Evolutionary conservation across 2,797 vertebrate genomes (phyloP).

Genomic region (Psittacula derbiana): DNA sequence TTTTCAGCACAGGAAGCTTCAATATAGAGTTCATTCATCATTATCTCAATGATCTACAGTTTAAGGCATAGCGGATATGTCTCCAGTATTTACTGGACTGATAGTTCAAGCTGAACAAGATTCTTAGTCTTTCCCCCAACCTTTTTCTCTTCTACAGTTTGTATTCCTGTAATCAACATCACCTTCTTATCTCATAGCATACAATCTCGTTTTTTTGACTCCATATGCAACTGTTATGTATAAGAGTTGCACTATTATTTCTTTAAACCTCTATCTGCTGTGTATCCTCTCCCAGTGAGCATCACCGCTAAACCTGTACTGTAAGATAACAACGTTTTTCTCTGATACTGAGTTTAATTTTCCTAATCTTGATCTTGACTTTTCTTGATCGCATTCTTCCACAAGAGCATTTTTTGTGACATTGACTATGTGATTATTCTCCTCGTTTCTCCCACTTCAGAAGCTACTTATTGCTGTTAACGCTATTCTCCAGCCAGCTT

Average conservation of each 20-base stretch:
- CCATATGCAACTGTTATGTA: not conserved
- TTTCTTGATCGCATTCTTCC: not conserved
- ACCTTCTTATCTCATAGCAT: not conserved
- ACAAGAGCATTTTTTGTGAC: not conserved
- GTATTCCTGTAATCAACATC: not conserved
- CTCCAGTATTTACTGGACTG: not conserved
- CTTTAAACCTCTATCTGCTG: not conserved
- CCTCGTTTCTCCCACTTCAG: not conserved
- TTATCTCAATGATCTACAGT: not conserved
- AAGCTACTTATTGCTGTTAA: not conserved
- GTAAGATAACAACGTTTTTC: not conserved
- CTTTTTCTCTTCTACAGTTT: not conserved
- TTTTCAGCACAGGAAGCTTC: not conserved
- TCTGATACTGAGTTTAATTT: not conserved
- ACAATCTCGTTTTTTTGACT: not conserved
- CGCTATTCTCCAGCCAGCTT: not conserved
- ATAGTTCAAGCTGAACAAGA: not conserved
- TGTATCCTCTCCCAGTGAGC: not conserved
- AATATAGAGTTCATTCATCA: not conserved
- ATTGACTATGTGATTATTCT: not conserved
- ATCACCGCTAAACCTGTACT: not conserved
- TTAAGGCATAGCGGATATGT: not conserved
- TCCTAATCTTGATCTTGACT: not conserved
- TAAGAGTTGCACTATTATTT: not conserved
- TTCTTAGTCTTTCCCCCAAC: not conserved